Conservation (phyloP, 2,113 vertebrate species). For the Hepsetus odoe region DNA sequence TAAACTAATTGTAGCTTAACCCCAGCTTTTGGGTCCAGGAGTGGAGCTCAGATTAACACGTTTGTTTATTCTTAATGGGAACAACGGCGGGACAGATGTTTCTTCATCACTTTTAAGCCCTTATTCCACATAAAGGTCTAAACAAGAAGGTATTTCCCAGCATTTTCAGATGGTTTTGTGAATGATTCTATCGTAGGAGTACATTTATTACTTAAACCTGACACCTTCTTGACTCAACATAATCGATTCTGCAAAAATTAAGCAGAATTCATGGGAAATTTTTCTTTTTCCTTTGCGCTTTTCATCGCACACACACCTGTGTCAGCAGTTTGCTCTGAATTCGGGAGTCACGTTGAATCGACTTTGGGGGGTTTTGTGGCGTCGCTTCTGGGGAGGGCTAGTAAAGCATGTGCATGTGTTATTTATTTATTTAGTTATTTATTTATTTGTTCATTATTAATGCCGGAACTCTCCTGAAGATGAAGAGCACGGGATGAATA, state of each 20-base stretch:
- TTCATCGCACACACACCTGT: not conserved
- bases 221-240: no score
- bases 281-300: not conserved
- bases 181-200: no score
- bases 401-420: conserved; percentile 22
- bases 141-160: no score
- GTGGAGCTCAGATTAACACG: no score
- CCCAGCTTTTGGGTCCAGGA: no score
- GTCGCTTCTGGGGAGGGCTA: conserved; percentile 8
- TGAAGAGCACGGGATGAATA: conserved; percentile 47
- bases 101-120: no score
- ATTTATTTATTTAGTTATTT: conserved; percentile 35
- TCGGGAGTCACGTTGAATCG: conserved; percentile 48
- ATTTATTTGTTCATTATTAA: conserved; percentile 46
- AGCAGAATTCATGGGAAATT: not conserved
- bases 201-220: no score
- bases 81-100: no score
- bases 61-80: no score
- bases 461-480: conserved; percentile 40
- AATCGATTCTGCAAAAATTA: not conserved
- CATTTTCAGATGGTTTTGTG: no score
- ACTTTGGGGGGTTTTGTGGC: conserved; percentile 25
- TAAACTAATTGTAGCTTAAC: no score
- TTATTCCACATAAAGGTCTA: no score
- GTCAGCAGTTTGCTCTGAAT: conserved; percentile 39